Base-by-base conservation (phyloP, 1,140 invertebrate genomes). In the Hyphantria cunea region DNA sequence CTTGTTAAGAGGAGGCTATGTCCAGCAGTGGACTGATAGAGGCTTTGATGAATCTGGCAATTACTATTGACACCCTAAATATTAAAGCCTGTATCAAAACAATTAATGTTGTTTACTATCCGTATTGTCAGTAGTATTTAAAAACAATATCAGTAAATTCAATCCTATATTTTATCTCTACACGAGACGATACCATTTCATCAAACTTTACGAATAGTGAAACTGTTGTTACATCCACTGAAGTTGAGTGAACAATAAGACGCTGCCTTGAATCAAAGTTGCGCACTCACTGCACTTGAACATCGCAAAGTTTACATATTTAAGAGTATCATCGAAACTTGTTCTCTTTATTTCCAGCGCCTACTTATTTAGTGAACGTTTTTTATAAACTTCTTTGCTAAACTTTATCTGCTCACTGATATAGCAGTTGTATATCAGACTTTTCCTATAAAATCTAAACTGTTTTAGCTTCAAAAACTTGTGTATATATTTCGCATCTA, bases 221-320 rank as follows among this genome's bases (percentile, higher is more conserved):
- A n/a, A n/a, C n/a, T 25, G 17, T 25, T 25, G 5, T 25, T 25
- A 25, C 17, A 5, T 25, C 17, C 5, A 39, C 13, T 17, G 3
- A 39, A n/a, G 12, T 34, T 50, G 34, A 10, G 41, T 14, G 34
- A 42, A 60, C 42, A 48, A 42, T 32, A 42, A 13, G n/a, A 15
- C 42, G 42, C 31, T 12, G 6, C 13, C 42, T 9, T 47, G 44
- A 60, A 50, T 4, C 47, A 51, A 60, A 50, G 17, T 32, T 15
- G 17, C n/a, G n/a, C n/a, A n/a, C n/a, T n/a, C 42, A 15, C 8
- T 25, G 41, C 47, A 32, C 34, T 59, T n/a, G 39, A 59, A 39
- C 34, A 41, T 59, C 15, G 14, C 5, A 32, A 60, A 60, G n/a
- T 60, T 60, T 60, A 32, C 56, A 60, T 60, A 60, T 60, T 60